phyloP scores from a whole-genome alignment of 1,140 invertebrate species.

The Oppia nitens region DNA sequence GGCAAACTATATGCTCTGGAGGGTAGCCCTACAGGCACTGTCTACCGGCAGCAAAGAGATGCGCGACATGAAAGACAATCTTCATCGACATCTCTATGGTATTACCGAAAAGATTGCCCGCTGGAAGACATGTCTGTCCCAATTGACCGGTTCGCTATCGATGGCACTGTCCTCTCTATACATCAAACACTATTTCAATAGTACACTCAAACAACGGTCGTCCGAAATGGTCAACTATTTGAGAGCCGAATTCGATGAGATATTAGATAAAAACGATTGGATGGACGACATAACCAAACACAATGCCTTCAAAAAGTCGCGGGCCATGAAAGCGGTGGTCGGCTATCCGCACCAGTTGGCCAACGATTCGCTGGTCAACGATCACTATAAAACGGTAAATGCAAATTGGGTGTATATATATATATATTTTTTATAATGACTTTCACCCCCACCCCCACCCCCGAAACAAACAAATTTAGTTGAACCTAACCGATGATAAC shows the following conservation, averaged over 20 bases:
- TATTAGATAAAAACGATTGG: slow-evolving; percentile 61
- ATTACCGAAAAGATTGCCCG: slow-evolving; percentile 25
- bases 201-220: slow-evolving; percentile 28
- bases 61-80: slow-evolving; percentile 11
- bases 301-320: slow-evolving; percentile 35
- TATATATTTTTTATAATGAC: not conserved
- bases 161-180: slow-evolving; percentile 34
- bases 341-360: slow-evolving; percentile 32
- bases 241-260: slow-evolving; percentile 22
- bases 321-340: slow-evolving; percentile 30
- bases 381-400: slow-evolving; percentile 28
- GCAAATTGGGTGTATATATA: not conserved
- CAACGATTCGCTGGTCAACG: slow-evolving; percentile 27
- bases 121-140: slow-evolving; percentile 25
- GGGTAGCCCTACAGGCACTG: slow-evolving; percentile 48
- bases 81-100: slow-evolving; percentile 15
- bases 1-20: slow-evolving; percentile 45
- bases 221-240: slow-evolving; percentile 24
- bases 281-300: slow-evolving; percentile 70
- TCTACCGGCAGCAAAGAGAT: slow-evolving; percentile 27
- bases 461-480: slow-evolving; percentile 18
- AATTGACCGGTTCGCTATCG: slow-evolving; percentile 29
- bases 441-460: not conserved
- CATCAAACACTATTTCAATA: slow-evolving; percentile 33
- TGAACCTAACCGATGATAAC: slow-evolving; percentile 25